These are phyloP conservation scores for Toxotes jaculatrix DNA, from an alignment of 2,113 vertebrate species.

Conservation along the genomic window DNA sequence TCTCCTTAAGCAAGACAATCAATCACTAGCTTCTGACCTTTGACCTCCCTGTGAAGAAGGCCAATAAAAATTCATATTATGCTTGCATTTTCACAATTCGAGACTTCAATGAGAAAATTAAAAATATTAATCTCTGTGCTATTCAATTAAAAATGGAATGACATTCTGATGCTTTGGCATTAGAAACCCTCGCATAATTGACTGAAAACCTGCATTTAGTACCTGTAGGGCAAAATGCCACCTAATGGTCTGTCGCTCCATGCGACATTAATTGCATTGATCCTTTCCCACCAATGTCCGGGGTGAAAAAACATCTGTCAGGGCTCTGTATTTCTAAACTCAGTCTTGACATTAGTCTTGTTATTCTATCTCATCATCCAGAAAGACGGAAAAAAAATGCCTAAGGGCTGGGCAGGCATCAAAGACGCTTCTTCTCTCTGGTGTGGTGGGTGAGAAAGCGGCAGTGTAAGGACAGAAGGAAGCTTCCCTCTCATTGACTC, in stretches of 20 bases:
- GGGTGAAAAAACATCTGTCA: slow-evolving; percentile 81
- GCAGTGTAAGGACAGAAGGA: slow-evolving; percentile 80
- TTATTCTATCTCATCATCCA: slow-evolving; percentile 86
- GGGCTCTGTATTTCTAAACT: slow-evolving; percentile 79
- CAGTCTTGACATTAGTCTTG: slow-evolving; percentile 85
- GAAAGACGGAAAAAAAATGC: slow-evolving; percentile 79
- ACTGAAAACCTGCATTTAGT: slow-evolving; percentile 43
- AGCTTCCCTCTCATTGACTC: slow-evolving; percentile 85
- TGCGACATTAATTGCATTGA: slow-evolving; percentile 69
- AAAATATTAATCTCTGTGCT: slow-evolving; percentile 17
- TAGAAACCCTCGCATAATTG: slow-evolving; percentile 35
- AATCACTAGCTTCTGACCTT: background rate
- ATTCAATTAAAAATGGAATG: slow-evolving; percentile 48
- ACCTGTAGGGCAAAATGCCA: slow-evolving; percentile 61
- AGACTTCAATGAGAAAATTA: slow-evolving; percentile 13
- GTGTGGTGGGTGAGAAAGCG: slow-evolving; percentile 80
- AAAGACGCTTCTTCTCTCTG: slow-evolving; percentile 82
- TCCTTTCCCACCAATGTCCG: slow-evolving; percentile 81
- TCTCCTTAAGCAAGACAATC: background rate
- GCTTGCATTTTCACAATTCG: slow-evolving; percentile 31
- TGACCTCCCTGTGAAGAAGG: background rate
- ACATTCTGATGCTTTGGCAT: slow-evolving; percentile 9
- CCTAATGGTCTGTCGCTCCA: slow-evolving; percentile 65
- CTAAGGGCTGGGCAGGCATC: slow-evolving; percentile 83
- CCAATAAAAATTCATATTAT: slow-evolving; percentile 7